These are phyloP conservation scores for Naso thynnoides DNA, from an alignment of 2,797 vertebrate species.

Conservation along the genomic window DNA sequence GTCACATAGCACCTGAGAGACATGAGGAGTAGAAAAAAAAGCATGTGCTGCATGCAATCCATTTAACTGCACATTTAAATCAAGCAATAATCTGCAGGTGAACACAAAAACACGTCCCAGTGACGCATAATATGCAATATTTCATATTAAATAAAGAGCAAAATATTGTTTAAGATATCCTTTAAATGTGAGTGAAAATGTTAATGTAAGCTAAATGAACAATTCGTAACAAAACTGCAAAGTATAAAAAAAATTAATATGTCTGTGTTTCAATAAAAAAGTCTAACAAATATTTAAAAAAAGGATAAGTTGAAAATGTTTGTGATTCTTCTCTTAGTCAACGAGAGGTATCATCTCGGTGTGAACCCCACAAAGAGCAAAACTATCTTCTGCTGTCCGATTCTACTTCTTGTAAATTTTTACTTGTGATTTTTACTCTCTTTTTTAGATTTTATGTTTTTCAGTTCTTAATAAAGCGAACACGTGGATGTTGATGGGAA, in stretches of 20 bases:
- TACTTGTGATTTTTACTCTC: neutral
- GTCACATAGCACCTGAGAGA: neutral
- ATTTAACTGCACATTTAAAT: no score
- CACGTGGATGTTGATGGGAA: neutral
- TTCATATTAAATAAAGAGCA: no score
- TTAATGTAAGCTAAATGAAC: neutral
- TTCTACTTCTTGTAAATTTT: neutral
- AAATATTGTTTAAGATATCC: neutral
- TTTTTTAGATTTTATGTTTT: neutral
- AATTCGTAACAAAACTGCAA: neutral
- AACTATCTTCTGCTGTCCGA: neutral
- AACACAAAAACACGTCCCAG: no score
- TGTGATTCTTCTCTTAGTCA: neutral
- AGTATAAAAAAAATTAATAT: no score
- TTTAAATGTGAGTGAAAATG: neutral
- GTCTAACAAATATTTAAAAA: no score
- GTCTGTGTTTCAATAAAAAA: no score
- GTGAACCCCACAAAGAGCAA: no score
- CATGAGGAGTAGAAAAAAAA: no score
- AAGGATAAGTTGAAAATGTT: neutral
- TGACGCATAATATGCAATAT: no score
- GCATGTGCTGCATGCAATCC: no score
- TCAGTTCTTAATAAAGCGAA: neutral
- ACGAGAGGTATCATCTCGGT: no score
- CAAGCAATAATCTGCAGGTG: no score